These are phyloP conservation scores for Oplegnathus fasciatus DNA, from an alignment of 2,113 vertebrate genomes.

Conservation along the genomic window DNA sequence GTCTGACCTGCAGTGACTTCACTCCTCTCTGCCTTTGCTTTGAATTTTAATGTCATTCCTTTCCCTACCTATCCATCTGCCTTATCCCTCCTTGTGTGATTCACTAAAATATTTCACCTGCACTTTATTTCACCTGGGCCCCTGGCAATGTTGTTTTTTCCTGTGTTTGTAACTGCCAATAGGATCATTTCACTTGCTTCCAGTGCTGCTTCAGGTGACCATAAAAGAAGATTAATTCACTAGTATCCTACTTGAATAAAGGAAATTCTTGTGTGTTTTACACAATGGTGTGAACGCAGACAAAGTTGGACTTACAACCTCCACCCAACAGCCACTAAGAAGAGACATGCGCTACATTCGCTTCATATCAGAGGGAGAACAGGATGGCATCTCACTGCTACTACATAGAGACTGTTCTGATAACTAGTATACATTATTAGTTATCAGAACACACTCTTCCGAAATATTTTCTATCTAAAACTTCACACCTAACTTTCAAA, in stretches of 20 bases:
- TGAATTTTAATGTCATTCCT: slow-evolving; percentile 35
- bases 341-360: too few relatives aligned
- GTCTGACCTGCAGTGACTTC: slow-evolving; percentile 49
- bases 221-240: not conserved
- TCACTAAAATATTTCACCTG: slow-evolving; percentile 19
- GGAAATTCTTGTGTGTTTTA: not conserved
- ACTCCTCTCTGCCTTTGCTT: slow-evolving; percentile 12
- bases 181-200: not conserved
- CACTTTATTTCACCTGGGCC: not conserved
- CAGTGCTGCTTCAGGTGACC: not conserved
- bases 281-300: too few relatives aligned
- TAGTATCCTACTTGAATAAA: not conserved
- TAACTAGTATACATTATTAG: too few relatives aligned
- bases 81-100: slow-evolving; percentile 7
- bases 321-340: too few relatives aligned
- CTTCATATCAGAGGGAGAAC: too few relatives aligned
- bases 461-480: too few relatives aligned
- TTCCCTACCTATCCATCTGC: not conserved
- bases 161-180: not conserved
- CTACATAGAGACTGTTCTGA: too few relatives aligned
- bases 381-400: too few relatives aligned
- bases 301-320: too few relatives aligned
- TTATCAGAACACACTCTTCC: too few relatives aligned
- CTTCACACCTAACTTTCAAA: too few relatives aligned
- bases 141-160: not conserved